A percentile compares a stretch with the other conserved stretches of the same genome.
Evolutionary conservation across 2,888 invertebrate species (phyloP).

Genomic region (Maniola hyperantus): DNA sequence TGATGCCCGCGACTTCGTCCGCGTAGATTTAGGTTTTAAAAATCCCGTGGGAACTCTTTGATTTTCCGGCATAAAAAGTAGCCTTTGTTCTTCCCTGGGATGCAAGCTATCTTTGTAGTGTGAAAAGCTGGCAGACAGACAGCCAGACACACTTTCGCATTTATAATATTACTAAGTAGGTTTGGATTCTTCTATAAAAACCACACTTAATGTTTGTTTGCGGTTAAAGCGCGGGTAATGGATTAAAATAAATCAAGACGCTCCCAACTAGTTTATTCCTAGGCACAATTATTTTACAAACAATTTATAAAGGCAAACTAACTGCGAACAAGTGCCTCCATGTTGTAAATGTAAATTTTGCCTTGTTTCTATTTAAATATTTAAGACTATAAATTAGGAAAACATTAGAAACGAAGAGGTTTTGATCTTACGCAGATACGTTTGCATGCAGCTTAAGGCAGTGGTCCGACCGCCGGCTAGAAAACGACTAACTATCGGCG

Average conservation of each 20-base stretch:
- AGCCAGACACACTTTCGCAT: too few species aligned
- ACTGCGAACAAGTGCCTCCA: slow-evolving; percentile 28
- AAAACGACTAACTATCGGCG: too few species aligned
- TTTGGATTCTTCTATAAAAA: slow-evolving; percentile 16
- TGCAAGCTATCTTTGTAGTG: too few species aligned
- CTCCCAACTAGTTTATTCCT: slow-evolving; percentile 2
- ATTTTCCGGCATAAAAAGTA: too few species aligned
- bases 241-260: slow-evolving; percentile 37
- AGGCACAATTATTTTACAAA: slow-evolving; percentile 21
- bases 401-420: slow-evolving; percentile 16
- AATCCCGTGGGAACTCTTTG: too few species aligned
- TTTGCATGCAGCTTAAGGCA: background rate
- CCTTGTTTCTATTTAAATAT: slow-evolving; percentile 36
- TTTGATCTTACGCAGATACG: slow-evolving; percentile 15
- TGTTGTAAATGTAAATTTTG: slow-evolving; percentile 39
- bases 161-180: too few species aligned
- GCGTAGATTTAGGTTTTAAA: too few species aligned
- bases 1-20: too few species aligned
- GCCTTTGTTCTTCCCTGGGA: too few species aligned
- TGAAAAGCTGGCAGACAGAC: too few species aligned
- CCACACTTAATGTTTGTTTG: slow-evolving; percentile 34
- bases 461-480: too few species aligned
- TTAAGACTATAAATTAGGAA: slow-evolving; percentile 25
- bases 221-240: slow-evolving; percentile 31
- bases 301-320: slow-evolving; percentile 29